phyloP scores from a whole-genome alignment of 2,888 invertebrate species.

The Apodemia zela region DNA sequence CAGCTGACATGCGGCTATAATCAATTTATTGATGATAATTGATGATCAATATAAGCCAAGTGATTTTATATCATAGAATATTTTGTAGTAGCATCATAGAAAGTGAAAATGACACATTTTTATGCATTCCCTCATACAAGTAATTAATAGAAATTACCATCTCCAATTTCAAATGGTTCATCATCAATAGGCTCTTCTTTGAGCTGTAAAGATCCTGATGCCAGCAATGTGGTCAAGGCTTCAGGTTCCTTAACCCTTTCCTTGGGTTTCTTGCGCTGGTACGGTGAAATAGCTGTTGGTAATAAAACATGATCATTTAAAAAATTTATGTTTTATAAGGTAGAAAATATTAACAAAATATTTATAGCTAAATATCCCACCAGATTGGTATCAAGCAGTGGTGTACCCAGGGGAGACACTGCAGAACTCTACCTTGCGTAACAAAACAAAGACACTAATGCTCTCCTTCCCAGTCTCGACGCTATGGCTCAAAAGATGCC shows the following conservation, averaged over 20 bases:
- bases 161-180: conserved; percentile 34
- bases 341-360: too few species aligned
- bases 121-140: neutral
- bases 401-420: too few species aligned
- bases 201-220: conserved; percentile 46
- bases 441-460: too few species aligned
- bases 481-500: too few species aligned
- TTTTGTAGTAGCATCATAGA: neutral
- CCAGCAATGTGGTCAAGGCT: conserved; percentile 52
- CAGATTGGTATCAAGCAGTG: too few species aligned
- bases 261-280: conserved; percentile 62
- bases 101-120: conserved; percentile 17
- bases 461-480: too few species aligned
- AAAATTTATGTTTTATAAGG: neutral
- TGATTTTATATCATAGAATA: too few species aligned
- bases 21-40: too few species aligned
- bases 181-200: conserved; percentile 55
- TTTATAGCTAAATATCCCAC: too few species aligned
- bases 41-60: too few species aligned
- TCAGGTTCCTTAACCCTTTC: conserved; percentile 47
- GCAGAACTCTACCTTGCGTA: too few species aligned
- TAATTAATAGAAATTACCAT: conserved; percentile 26
- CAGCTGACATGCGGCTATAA: too few species aligned
- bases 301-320: conserved; percentile 16
- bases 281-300: conserved; percentile 59